A percentile compares a stretch with the other conserved stretches of the same genome.
Conservation (phyloP, 2,888 invertebrate species). For the Ganaspis brasiliensis region DNA sequence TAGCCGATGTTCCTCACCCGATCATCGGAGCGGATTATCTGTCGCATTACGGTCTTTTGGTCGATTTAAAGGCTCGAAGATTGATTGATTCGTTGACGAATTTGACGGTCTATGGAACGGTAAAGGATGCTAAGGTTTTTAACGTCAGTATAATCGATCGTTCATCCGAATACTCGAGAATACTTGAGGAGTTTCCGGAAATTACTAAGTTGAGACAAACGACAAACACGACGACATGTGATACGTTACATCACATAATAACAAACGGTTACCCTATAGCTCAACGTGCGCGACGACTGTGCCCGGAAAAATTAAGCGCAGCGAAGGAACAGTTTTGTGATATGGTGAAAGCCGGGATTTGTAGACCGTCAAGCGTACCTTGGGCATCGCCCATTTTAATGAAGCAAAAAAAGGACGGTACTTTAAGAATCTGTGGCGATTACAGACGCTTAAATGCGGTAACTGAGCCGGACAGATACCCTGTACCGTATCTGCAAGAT, state of each 20-base stretch:
- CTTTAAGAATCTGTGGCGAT: slow-evolving; percentile 66
- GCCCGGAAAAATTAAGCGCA: slow-evolving; percentile 69
- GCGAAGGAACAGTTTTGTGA: slow-evolving; percentile 71
- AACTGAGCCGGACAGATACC: slow-evolving; percentile 69
- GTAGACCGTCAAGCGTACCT: slow-evolving; percentile 75
- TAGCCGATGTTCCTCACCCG: no score
- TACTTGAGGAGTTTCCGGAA: slow-evolving; percentile 23
- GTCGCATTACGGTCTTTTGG: slow-evolving; percentile 33
- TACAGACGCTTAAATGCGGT: slow-evolving; percentile 66
- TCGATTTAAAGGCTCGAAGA: slow-evolving; percentile 26
- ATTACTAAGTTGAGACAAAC: not conserved
- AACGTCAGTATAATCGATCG: not conserved
- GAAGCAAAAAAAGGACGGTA: slow-evolving; percentile 64
- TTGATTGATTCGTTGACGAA: slow-evolving; percentile 34
- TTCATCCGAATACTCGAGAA: not conserved
- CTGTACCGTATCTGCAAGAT: slow-evolving; percentile 64
- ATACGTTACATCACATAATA: slow-evolving; percentile 67
- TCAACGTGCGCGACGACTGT: slow-evolving; percentile 70
- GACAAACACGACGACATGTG: not conserved
- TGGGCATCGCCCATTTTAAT: slow-evolving; percentile 77
- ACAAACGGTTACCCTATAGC: slow-evolving; percentile 73
- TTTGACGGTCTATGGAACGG: not conserved
- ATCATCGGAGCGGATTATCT: no score
- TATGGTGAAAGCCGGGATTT: slow-evolving; percentile 76
- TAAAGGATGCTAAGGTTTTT: no score